A percentile compares a stretch with the other conserved stretches of the same genome.
Conservation (phyloP, 92 coral and sea anemone species). For the Palythoa heliodiscus region DNA sequence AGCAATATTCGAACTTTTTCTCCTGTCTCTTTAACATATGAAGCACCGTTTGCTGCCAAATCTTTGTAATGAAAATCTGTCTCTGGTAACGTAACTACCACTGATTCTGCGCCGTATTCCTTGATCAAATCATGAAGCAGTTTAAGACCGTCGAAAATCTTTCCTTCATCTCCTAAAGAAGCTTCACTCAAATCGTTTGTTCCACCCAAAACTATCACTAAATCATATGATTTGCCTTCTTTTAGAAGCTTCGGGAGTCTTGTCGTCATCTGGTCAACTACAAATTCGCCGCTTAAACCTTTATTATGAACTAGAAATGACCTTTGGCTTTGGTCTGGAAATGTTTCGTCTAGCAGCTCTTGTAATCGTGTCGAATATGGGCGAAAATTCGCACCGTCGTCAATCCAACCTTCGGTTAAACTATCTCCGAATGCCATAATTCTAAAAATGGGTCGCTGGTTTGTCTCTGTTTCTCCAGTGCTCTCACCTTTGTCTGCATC, state of each 20-base stretch:
- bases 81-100: constrained; percentile 79
- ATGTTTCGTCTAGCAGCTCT: constrained; percentile 47
- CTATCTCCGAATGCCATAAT: constrained; percentile 89
- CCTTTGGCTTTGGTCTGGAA: not conserved
- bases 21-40: constrained; percentile 73
- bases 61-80: constrained; percentile 69
- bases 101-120: constrained; percentile 56
- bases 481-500: not conserved
- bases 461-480: not conserved
- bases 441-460: not conserved
- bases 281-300: constrained; percentile 75
- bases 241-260: constrained; percentile 58
- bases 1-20: constrained; percentile 66
- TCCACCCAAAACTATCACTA: constrained; percentile 80
- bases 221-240: constrained; percentile 56
- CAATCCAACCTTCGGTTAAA: constrained; percentile 72
- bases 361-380: constrained; percentile 69
- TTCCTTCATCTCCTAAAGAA: constrained; percentile 56
- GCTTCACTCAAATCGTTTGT: constrained; percentile 77
- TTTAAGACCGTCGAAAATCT: constrained; percentile 56
- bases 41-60: constrained; percentile 57
- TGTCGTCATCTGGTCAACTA: constrained; percentile 60
- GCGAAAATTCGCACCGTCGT: constrained; percentile 45
- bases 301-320: constrained; percentile 63
- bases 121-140: constrained; percentile 49